Evolutionary conservation across 2,113 vertebrate genomes (phyloP), one percentile per base, ranked within the genome.

Genomic region (Chaetodon auriga): DNA sequence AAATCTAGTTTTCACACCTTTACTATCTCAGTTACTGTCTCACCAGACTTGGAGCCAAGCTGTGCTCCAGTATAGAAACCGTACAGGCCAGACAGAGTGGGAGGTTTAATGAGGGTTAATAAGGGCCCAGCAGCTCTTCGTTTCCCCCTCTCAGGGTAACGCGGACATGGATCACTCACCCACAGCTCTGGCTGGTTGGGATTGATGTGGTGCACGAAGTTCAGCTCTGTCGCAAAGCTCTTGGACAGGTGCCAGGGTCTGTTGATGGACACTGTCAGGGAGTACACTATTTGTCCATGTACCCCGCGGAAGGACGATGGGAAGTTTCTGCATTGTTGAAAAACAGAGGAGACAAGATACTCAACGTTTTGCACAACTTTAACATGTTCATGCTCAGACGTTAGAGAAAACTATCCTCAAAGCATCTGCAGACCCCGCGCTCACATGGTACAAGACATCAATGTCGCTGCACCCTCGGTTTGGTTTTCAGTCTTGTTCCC

Each of bases 211-310:
- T 57, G 54, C 30, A 87, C 55, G 78, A 87, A 92, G 36, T 87
- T 90, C 11, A 94, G 36, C 38, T 91, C 70, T 7, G 90, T 90
- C 55, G 48, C 64, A 79, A 86, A 92, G 38, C 82, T 80, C 41
- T 92, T 92, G n/a, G 81, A 36, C 54, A 93, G 0, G 41, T 72
- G 86, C 92, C 92, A 93, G 0, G 82, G 90, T 74, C 94, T 89
- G 43, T 75, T 7, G 30, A 92, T 88, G 79, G 62, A n/a, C 73
- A 93, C 83, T 4, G 64, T 90, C 71, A 95, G 21, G 11, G 16
- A 51, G 81, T 94, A 94, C 0, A 0, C 0, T 18, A 90, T 77
- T 8, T 53, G 7, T 55, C 92, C 92, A 18, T 80, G 0, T 41
- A 5, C 0, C 0, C 85, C 91, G 1, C 16, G 35, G 73, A 93